Evolutionary conservation across 2,113 vertebrate species (phyloP).

Genomic region (Heterochromis multidens): DNA sequence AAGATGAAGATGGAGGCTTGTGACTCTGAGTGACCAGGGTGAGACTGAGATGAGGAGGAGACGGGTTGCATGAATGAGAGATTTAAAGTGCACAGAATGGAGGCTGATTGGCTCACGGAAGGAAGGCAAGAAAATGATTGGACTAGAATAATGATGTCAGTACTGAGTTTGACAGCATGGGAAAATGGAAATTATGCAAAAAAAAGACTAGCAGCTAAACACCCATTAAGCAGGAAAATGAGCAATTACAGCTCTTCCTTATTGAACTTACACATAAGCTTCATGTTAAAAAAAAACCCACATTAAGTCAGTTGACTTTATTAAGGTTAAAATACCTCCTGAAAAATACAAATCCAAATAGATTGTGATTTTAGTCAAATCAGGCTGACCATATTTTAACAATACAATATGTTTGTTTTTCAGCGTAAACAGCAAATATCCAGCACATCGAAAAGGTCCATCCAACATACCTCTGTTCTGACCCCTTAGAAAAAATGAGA

Average conservation of each 20-base stretch:
- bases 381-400: background rate
- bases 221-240: too few relatives aligned
- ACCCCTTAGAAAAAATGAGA: background rate
- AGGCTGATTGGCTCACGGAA: background rate
- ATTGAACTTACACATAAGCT: too few relatives aligned
- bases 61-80: background rate
- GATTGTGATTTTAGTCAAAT: background rate
- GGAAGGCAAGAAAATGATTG: background rate
- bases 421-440: background rate
- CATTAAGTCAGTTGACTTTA: too few relatives aligned
- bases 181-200: background rate
- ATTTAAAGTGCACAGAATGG: background rate
- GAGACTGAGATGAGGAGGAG: background rate
- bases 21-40: background rate
- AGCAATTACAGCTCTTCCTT: too few relatives aligned
- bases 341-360: too few relatives aligned
- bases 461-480: background rate
- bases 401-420: background rate
- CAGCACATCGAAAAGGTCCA: background rate
- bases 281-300: too few relatives aligned
- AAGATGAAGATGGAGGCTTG: background rate
- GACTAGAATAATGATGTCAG: background rate
- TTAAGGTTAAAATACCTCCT: too few relatives aligned
- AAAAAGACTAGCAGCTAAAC: too few relatives aligned
- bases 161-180: background rate